Conservation (phyloP, 2,113 vertebrate species). For the Triplophysa dalaica region DNA sequence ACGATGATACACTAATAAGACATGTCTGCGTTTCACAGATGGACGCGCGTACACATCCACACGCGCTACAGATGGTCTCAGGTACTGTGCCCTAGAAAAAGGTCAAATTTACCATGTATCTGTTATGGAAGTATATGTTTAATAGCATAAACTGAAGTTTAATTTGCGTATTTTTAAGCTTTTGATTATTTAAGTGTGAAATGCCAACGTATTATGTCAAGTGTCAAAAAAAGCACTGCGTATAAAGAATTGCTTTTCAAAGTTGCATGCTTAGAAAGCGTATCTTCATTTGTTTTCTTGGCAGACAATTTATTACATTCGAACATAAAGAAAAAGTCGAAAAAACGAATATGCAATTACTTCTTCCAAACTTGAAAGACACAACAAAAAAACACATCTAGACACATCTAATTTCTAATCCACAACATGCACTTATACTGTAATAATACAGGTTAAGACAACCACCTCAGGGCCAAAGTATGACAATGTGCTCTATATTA, state of each 20-base stretch:
- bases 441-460: background rate
- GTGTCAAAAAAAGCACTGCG: background rate
- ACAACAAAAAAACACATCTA: background rate
- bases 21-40: conserved; percentile 59
- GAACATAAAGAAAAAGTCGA: background rate
- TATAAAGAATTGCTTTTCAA: background rate
- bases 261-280: background rate
- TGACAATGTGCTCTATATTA: background rate
- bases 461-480: background rate
- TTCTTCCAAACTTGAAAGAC: background rate
- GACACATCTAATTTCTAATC: background rate
- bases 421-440: background rate
- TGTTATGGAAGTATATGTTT: background rate
- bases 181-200: no score
- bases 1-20: conserved; percentile 70
- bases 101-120: conserved; percentile 33
- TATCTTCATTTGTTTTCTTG: background rate
- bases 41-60: conserved; percentile 54
- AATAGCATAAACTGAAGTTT: conserved; percentile 1
- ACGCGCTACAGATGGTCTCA: conserved; percentile 65
- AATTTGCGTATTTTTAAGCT: no score
- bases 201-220: no score
- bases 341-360: background rate
- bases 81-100: conserved; percentile 57
- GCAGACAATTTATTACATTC: background rate